Conservation (phyloP, 2,797 vertebrate genomes). For the Oophaga sylvatica region DNA sequence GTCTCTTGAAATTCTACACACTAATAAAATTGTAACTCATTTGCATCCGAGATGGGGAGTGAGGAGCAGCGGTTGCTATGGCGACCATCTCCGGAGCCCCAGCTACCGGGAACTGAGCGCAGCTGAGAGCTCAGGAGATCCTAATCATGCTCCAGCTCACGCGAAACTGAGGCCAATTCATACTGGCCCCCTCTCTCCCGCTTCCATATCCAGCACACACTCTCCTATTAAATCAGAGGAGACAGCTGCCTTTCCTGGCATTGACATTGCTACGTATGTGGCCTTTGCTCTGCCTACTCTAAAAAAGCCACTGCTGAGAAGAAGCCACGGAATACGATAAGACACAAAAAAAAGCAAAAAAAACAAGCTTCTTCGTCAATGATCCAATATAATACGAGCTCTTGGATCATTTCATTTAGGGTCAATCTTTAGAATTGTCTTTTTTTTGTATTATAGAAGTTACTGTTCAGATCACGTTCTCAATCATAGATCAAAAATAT, state of each 20-base stretch:
- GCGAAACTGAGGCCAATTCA: slow-evolving; percentile 49
- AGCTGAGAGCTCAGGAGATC: slow-evolving; percentile 67
- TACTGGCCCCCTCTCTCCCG: slow-evolving; percentile 35
- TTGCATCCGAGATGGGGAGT: slow-evolving; percentile 79
- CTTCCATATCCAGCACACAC: background rate
- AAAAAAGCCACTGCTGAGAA: slow-evolving; percentile 18
- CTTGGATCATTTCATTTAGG: too few species aligned
- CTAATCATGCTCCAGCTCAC: slow-evolving; percentile 64
- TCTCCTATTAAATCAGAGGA: slow-evolving; percentile 39
- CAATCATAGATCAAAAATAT: background rate
- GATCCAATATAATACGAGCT: background rate
- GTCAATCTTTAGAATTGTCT: background rate
- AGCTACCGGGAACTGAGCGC: slow-evolving; percentile 66
- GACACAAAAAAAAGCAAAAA: background rate
- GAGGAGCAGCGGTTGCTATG: slow-evolving; percentile 79
- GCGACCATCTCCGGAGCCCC: slow-evolving; percentile 75
- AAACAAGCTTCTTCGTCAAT: background rate
- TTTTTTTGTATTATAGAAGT: background rate
- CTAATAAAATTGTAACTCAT: slow-evolving; percentile 82
- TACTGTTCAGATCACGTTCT: background rate
- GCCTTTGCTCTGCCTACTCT: slow-evolving; percentile 50
- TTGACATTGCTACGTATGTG: slow-evolving; percentile 41
- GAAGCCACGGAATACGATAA: background rate
- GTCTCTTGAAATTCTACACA: slow-evolving; percentile 78
- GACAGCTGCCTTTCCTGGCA: slow-evolving; percentile 58